Evolutionary conservation across 1,140 invertebrate species (phyloP).

Genomic region (Homalodisca vitripennis): DNA sequence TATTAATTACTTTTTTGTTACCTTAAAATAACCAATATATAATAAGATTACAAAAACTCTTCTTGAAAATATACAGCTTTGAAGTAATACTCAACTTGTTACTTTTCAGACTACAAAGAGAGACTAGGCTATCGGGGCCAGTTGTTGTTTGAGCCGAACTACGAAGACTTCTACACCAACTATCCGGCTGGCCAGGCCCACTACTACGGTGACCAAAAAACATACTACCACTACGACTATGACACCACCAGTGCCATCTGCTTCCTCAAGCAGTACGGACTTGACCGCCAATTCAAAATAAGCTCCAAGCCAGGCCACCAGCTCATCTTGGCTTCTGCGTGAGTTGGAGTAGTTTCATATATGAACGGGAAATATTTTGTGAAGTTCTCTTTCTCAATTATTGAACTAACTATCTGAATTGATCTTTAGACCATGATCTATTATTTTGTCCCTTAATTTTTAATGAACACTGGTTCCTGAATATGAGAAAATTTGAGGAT

Average conservation of each 20-base stretch:
- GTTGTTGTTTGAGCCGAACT: slow-evolving; percentile 55
- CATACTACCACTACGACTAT: slow-evolving; percentile 55
- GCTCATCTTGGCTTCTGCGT: slow-evolving; percentile 52
- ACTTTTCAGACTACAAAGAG: slow-evolving; percentile 59
- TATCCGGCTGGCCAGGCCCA: not conserved
- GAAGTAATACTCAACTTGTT: slow-evolving; percentile 3
- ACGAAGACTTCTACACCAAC: slow-evolving; percentile 14
- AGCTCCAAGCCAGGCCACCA: slow-evolving; percentile 61
- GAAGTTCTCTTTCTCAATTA: not conserved
- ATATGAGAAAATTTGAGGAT: no score
- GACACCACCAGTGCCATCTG: slow-evolving; percentile 63
- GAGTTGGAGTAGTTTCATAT: slow-evolving; percentile 38
- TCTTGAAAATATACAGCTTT: no score
- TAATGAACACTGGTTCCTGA: no score
- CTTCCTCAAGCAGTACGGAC: slow-evolving; percentile 60
- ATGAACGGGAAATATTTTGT: not conserved
- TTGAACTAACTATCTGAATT: not conserved
- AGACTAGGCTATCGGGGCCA: slow-evolving; percentile 62
- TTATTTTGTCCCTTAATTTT: not conserved
- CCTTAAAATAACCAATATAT: no score
- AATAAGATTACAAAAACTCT: no score
- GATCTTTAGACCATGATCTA: not conserved
- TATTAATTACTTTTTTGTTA: no score
- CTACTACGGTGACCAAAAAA: slow-evolving; percentile 29
- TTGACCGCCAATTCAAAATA: slow-evolving; percentile 62